Base-by-base conservation (phyloP, 2,113 vertebrate species). In the zebrafish (Danio rerio) region DNA sequence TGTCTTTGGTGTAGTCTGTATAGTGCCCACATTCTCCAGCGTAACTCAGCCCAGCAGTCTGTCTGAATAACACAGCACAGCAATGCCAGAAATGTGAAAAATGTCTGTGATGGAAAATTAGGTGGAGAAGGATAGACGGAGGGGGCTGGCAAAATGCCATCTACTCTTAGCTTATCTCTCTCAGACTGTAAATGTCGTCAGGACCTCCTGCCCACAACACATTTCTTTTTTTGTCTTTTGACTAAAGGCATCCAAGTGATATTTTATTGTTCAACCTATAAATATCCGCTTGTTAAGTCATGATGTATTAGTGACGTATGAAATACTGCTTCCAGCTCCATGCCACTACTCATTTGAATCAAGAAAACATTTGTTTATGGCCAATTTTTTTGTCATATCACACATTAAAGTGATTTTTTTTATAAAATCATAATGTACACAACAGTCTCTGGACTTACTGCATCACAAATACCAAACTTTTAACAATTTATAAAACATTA, bases 51-150 rank as follows among this genome's bases (percentile, higher is more conserved):
- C 77, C 52, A 83, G 49, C 45, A 83, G 58, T 6, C 58, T 43
- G 18, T 63, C 71, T 68, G 58, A 78, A 70, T 75, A 78, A 87
- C 78, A 84, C 18, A 9, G 49, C 45, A 47, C 68, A 83, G 53
- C n/a, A 31, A 86, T 84, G 82, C 72, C 40, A 83, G 59, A 81
- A 83, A 88, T 86, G 68, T 62, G 0, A 83, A 78, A 83, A 65
- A 86, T 83, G 50, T 82, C 45, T 62, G 15, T 53, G 58, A 66
- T 78, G 31, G 20, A 63, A 42, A 82, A 81, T 15, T 43, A 59
- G 40, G 45, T 6, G 43, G 10, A n/a, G 43, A 78, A 8, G 18
- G 10, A 21, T 43, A 69, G 15, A 73, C 21, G 50, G 63, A 21
- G 63, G 43, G 16, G 61, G 13, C 58, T 55, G 59, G 47, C 13